Base-by-base conservation (phyloP, 2,888 invertebrate species). In the Pyralis farinalis region DNA sequence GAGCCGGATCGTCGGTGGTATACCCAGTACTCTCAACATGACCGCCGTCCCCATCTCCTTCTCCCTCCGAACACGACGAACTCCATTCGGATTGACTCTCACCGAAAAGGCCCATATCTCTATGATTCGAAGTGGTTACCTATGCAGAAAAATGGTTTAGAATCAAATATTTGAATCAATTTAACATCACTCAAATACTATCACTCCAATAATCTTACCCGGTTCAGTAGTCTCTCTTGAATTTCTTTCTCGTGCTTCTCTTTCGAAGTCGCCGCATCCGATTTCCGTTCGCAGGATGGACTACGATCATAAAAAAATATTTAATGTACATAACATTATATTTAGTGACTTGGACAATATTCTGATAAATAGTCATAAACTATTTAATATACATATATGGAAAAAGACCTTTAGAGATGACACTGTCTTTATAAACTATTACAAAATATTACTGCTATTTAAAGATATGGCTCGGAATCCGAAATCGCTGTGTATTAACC, bases 11-110 rank as follows among this genome's bases (percentile, higher is more conserved):
- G 78, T 96, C 96, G 0, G 95, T 96, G n/a, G 94, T 95, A 71
- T 96, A 96, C 16, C 95, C 95, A 1, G 95, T 94, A 49, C 95
- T 95, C 67, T 92, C 92, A 0, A 91, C 91, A 34, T 90, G 91
- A 21, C 90, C 89, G 1, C 81, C 73, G 28, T 83, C 79, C 7
- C 83, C 78, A 55, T 90, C 87, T 3, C 82, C 82, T 66, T 91
- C 81, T 44, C 91, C 83, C 67, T 91, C 91, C 9, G 92, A 92
- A 48, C 90, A 89, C 25, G 90, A 90, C 1, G 90, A 90, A 49
- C 94, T 94, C 95, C 95, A 95, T 68, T 95, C 95, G n/a, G 95
- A 95, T 61, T 95, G 94, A 76, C 95, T 95, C 64, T 93, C 92
- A 52, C 92, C 88, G 71, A 87, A 90, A 45, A 81, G 58, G 44